Percentiles rank a stretch among this genome's conserved stretches.
Evolutionary conservation across 2,888 invertebrate genomes (phyloP).

Genomic region (Amitus sp.): DNA sequence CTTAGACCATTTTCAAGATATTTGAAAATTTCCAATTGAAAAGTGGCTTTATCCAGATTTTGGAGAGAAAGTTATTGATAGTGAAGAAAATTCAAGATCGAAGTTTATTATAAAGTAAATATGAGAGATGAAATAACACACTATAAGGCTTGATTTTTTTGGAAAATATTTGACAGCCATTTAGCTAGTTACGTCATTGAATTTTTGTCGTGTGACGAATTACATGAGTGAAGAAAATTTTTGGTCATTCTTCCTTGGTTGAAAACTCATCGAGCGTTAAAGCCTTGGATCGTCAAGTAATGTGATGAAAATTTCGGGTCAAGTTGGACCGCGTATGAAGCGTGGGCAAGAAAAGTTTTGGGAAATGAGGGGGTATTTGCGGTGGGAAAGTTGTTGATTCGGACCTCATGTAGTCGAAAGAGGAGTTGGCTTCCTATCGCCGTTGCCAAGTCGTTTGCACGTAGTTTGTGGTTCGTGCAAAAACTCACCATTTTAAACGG

Average conservation of each 20-base stretch:
- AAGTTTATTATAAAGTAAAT: too few species aligned
- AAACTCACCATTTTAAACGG: slow-evolving; percentile 2
- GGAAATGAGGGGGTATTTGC: slow-evolving; percentile 29
- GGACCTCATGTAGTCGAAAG: slow-evolving; percentile 13
- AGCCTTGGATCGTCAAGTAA: slow-evolving; percentile 7
- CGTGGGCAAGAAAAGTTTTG: slow-evolving; percentile 15
- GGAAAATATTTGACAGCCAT: too few species aligned
- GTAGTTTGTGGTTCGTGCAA: slow-evolving; percentile 14
- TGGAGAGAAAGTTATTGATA: too few species aligned
- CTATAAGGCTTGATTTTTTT: too few species aligned
- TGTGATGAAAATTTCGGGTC: slow-evolving; percentile 25
- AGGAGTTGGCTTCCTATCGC: slow-evolving; percentile 18
- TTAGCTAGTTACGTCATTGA: too few species aligned
- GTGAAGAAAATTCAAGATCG: too few species aligned
- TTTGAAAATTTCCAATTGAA: not conserved
- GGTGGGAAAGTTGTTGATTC: slow-evolving; percentile 30
- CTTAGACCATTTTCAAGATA: not conserved
- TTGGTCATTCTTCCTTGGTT: too few species aligned
- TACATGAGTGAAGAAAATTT: too few species aligned
- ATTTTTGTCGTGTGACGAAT: too few species aligned
- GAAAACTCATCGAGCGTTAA: not conserved
- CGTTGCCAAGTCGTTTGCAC: slow-evolving; percentile 12
- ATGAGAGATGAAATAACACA: too few species aligned
- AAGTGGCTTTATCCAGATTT: too few species aligned
- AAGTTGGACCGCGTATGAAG: slow-evolving; percentile 18